Conservation (phyloP, 2,797 vertebrate genomes). For the Chiloscyllium punctatum region DNA sequence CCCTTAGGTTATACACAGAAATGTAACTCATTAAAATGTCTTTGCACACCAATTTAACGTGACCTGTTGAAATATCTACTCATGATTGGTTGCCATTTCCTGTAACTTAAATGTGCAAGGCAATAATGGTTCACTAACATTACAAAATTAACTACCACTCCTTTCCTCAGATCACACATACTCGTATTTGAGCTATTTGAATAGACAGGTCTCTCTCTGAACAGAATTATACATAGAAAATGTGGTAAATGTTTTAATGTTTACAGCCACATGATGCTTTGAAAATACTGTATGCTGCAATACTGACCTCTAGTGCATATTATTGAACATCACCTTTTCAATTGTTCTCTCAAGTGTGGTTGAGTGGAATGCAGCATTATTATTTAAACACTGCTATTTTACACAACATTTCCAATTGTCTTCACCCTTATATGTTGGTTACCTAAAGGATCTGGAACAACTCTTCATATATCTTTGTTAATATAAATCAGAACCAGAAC, state of each 20-base stretch:
- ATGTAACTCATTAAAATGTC: not conserved
- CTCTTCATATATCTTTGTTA: not conserved
- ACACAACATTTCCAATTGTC: not conserved
- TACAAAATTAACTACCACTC: not conserved
- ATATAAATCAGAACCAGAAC: not conserved
- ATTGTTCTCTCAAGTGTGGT: not conserved
- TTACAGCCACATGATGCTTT: not conserved
- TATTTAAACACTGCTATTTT: not conserved
- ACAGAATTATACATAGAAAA: not conserved
- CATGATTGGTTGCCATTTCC: not conserved
- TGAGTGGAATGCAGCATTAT: not conserved
- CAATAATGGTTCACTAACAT: not conserved
- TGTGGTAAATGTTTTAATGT: not conserved
- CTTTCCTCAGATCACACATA: not conserved
- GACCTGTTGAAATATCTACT: not conserved
- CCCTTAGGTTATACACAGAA: slow-evolving; percentile 1
- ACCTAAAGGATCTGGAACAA: not conserved
- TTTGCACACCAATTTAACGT: slow-evolving; percentile 15
- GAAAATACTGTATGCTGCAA: not conserved
- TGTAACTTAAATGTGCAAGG: not conserved
- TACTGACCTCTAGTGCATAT: not conserved
- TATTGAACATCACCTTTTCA: not conserved
- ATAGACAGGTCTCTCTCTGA: not conserved
- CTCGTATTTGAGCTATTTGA: not conserved
- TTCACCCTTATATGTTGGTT: not conserved